Base-by-base conservation (phyloP, 2,888 invertebrate genomes). In the Cataglyphis rosenhaueri region DNA sequence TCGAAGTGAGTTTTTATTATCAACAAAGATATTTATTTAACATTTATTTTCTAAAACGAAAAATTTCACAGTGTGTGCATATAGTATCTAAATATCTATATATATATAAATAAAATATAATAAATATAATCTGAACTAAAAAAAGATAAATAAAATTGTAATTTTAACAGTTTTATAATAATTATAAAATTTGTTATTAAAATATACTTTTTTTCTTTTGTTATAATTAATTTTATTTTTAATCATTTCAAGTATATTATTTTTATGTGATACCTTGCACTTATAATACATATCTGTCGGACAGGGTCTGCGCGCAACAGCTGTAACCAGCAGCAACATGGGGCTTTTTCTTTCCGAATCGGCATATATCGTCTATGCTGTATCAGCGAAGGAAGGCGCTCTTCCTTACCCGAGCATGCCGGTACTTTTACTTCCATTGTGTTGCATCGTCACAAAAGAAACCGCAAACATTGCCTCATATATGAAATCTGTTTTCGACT, bases 1-100 rank as follows among this genome's bases (percentile, higher is more conserved):
- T 99, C 86, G 98, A 98, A 96, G 98, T 98, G 95, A 95, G 95
- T 68, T 5, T 48, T 18, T 52, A n/a, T 52, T 70, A 18, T 38
- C 6, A 32, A 25, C 29, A 44, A 48, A 21, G 8, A 71, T 38
- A 25, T 12, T 57, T 41, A 41, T 18, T 48, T 48, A 44, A 48
- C 18, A 52, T 44, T 44, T 44, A 44, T 52, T 52, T 52, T 52
- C n/a, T 8, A 52, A 52, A 52, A 52, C 4, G 1, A 52, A n/a
- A 18, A 18, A 48, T 48, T 18, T 5, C 6, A 41, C 12, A 48
- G 5, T 48, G 18, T 48, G 48, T 48, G 6, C 18, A 48, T 15
- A 44, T 44, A 5, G 18, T 44, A 18, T 18, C 44, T 44, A 44
- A 5, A 44, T 44, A 18, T 18, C 44, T 44, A 44, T 44, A 48